Percentiles rank a stretch among this genome's conserved stretches.
These are phyloP conservation scores for Antechinus flavipes DNA, from an alignment of 2,113 vertebrate genomes.

Conservation along the genomic window DNA sequence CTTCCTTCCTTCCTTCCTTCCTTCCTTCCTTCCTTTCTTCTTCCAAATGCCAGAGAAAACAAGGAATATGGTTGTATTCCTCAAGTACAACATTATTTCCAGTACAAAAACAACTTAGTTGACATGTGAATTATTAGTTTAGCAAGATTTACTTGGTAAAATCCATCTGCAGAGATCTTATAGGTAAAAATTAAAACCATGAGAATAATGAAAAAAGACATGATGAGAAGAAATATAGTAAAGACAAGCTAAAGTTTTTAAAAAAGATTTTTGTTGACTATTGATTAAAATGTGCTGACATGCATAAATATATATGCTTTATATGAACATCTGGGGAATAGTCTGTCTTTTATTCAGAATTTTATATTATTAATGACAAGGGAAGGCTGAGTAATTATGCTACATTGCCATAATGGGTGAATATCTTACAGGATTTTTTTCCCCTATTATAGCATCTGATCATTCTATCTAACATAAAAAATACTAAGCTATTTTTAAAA, in stretches of 20 bases:
- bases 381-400: conserved; percentile 79
- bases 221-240: background rate
- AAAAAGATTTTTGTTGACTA: conserved; percentile 71
- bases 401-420: conserved; percentile 75
- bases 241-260: background rate
- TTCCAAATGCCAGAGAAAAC: conserved; percentile 17
- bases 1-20: no score
- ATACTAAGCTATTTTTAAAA: conserved; percentile 80
- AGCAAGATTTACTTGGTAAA: background rate
- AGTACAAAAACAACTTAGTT: background rate
- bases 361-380: conserved; percentile 84
- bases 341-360: conserved; percentile 80
- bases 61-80: conserved; percentile 8
- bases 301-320: conserved; percentile 80
- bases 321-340: conserved; percentile 84
- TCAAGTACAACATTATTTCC: background rate
- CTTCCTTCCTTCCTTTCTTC: no score
- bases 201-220: conserved; percentile 64
- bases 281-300: conserved; percentile 81
- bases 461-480: conserved; percentile 76
- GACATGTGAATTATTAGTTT: background rate
- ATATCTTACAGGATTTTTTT: conserved; percentile 63
- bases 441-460: conserved; percentile 75
- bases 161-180: background rate
- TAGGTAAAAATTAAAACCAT: background rate